These are phyloP conservation scores for Pristionchus exspectatus DNA, from an alignment of 2,888 invertebrate species.

Conservation along the genomic window DNA sequence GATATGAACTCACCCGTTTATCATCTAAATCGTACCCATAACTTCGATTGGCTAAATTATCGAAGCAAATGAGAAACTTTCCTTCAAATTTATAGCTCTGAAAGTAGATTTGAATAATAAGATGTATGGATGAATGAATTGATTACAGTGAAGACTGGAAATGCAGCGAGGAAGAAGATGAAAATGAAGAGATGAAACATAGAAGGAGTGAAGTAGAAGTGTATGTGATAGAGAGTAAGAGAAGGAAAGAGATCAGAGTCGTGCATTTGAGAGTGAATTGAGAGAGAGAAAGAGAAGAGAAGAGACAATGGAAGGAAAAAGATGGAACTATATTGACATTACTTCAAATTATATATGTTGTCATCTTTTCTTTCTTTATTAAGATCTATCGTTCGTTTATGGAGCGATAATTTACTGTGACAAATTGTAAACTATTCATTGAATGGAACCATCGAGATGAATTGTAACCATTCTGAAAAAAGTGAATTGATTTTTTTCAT, in stretches of 20 bases:
- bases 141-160: not conserved
- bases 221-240: not conserved
- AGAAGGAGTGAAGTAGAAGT: not conserved
- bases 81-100: not conserved
- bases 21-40: constrained; percentile 5
- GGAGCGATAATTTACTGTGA: too few relatives aligned
- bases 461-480: too few relatives aligned
- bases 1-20: not conserved
- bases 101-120: not conserved
- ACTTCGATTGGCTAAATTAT: constrained; percentile 11
- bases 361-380: too few relatives aligned
- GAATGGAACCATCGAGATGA: too few relatives aligned
- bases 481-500: too few relatives aligned
- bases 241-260: not conserved
- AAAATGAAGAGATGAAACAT: not conserved
- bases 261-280: not conserved
- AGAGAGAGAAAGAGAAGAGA: not conserved
- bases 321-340: not conserved
- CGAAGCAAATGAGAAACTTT: not conserved
- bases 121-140: not conserved
- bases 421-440: too few relatives aligned
- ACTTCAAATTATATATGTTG: too few relatives aligned
- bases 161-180: not conserved
- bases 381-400: too few relatives aligned
- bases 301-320: not conserved